Conservation (phyloP, 2,888 invertebrate species). For the Mythimna albipuncta region DNA sequence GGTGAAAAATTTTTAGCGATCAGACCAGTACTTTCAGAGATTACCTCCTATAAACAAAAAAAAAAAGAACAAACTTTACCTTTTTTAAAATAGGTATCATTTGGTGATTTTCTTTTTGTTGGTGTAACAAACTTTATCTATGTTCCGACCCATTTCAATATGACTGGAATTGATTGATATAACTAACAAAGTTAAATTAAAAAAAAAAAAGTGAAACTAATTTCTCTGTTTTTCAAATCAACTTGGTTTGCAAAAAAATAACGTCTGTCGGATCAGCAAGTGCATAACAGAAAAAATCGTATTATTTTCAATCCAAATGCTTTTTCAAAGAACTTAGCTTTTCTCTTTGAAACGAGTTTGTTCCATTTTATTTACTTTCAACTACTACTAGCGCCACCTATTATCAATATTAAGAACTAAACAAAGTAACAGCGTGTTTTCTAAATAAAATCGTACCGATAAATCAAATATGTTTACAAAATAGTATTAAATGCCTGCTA, state of each 20-base stretch:
- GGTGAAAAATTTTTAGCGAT: no score
- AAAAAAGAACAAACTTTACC: no score
- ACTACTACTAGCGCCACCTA: conserved; percentile 41
- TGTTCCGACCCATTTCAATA: no score
- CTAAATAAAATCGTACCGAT: not conserved
- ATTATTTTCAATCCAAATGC: not conserved
- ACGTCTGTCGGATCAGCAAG: not conserved
- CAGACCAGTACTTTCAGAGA: no score
- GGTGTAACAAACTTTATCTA: no score
- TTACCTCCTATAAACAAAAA: no score
- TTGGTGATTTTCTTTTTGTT: no score
- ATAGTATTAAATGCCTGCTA: no score
- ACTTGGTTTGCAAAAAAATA: not conserved
- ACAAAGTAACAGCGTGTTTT: not conserved
- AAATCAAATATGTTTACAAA: no score
- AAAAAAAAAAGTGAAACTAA: not conserved
- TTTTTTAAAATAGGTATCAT: no score
- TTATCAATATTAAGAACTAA: conserved; percentile 1
- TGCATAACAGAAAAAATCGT: not conserved
- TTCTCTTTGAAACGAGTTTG: not conserved
- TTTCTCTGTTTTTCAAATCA: not conserved
- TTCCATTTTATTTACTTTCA: not conserved
- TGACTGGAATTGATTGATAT: no score
- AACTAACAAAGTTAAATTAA: not conserved
- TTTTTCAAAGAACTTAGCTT: no score